Evolutionary conservation across 2,888 invertebrate species (phyloP).

Genomic region (Callinectes sapidus): DNA sequence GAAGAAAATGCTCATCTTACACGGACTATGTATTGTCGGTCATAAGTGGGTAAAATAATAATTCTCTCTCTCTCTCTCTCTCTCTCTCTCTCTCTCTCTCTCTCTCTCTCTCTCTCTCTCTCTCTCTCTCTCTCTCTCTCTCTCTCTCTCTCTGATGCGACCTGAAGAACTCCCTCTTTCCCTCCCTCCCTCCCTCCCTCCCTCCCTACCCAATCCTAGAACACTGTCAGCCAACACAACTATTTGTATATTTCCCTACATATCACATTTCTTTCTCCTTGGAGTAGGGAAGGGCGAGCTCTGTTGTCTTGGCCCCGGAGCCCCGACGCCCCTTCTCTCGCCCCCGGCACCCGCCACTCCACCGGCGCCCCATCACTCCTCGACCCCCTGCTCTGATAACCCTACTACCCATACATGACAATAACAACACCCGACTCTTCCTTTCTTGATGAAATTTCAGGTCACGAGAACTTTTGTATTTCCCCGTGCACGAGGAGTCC

Average conservation of each 20-base stretch:
- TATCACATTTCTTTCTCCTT: constrained; percentile 64
- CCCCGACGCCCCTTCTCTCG: not conserved
- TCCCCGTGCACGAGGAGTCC: not conserved
- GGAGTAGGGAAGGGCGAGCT: constrained; percentile 63
- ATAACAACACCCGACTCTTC: not conserved
- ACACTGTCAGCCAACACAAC: constrained; percentile 31
- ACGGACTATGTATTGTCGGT: constrained; percentile 62
- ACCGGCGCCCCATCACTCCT: not conserved
- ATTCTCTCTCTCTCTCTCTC: constrained; percentile 19
- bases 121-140: constrained; percentile 23
- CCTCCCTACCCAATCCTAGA: constrained; percentile 11
- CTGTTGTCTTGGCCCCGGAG: constrained; percentile 41
- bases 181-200: constrained; percentile 7
- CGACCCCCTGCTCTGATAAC: not conserved
- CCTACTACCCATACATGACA: not conserved
- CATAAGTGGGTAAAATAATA: constrained; percentile 30
- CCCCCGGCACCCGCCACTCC: not conserved
- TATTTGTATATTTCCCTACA: constrained; percentile 63
- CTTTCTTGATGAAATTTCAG: not conserved
- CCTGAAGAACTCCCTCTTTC: constrained; percentile 20
- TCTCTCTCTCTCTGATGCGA: not conserved
- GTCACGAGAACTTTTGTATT: constrained; percentile 1
- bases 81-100: constrained; percentile 7
- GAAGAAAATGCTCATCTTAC: constrained; percentile 61
- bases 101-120: too few species aligned